phyloP scores from a whole-genome alignment of 2,113 vertebrate species.

The Rhegmatorhina hoffmannsi region DNA sequence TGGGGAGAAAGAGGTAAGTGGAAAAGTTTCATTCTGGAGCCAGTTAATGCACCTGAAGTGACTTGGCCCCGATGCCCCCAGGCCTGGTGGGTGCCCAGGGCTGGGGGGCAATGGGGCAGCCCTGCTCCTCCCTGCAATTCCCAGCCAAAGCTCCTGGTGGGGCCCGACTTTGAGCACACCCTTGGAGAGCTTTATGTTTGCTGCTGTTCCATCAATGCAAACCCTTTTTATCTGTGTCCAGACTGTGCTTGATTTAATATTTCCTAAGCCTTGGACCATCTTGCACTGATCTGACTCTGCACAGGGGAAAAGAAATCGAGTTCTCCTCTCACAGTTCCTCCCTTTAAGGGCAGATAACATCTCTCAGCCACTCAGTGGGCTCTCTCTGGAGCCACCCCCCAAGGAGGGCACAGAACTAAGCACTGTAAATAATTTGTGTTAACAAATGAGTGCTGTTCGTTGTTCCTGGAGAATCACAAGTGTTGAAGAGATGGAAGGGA shows the following conservation, averaged over 20 bases:
- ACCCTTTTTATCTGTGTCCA: not conserved
- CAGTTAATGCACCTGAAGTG: not conserved
- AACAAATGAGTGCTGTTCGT: not conserved
- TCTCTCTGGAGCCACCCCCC: not conserved
- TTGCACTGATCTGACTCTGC: not conserved
- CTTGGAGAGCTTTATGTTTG: not conserved
- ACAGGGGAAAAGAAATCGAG: conserved; percentile 1
- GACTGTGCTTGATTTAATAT: conserved; percentile 31
- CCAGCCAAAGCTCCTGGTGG: not conserved
- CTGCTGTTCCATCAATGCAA: not conserved
- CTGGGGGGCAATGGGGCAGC: not conserved
- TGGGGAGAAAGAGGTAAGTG: conserved; percentile 97
- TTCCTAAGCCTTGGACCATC: conserved; percentile 3
- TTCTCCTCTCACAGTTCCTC: conserved; percentile 33
- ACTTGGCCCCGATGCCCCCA: accelerated
- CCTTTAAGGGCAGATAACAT: conserved; percentile 35
- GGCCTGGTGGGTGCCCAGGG: not conserved
- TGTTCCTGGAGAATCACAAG: not conserved
- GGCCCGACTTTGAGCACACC: accelerated
- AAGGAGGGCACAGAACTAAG: not conserved
- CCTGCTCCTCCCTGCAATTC: not conserved
- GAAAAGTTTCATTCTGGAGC: accelerated
- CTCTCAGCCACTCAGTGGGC: conserved; percentile 16
- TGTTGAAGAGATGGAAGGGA: not conserved
- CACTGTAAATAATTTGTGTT: conserved; percentile 33